These are phyloP conservation scores for Caprella mutica DNA, from an alignment of 2,888 invertebrate species.

Conservation along the genomic window DNA sequence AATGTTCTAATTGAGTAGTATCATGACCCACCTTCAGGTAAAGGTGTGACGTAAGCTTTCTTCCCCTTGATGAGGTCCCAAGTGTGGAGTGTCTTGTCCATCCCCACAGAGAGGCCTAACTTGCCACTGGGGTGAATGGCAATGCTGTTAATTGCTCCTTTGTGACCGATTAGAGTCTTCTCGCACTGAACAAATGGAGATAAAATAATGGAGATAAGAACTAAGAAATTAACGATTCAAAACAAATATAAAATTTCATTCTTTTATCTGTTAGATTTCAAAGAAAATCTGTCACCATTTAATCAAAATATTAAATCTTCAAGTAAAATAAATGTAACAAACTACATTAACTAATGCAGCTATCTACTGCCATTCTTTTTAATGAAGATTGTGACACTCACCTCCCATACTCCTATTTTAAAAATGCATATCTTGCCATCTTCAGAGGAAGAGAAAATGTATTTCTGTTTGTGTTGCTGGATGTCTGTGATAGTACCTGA, in stretches of 20 bases:
- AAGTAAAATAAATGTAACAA: background rate
- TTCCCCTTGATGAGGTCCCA: conserved; percentile 92
- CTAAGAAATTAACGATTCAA: background rate
- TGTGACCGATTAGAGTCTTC: conserved; percentile 62
- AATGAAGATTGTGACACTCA: conserved; percentile 3
- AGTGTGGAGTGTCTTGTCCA: conserved; percentile 69
- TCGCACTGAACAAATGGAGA: conserved; percentile 50
- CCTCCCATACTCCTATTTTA: conserved; percentile 64
- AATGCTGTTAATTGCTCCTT: conserved; percentile 55
- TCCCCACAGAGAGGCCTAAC: conserved; percentile 71
- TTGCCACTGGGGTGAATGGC: conserved; percentile 82
- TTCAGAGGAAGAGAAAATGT: conserved; percentile 68
- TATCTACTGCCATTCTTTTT: background rate
- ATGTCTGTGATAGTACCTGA: conserved; percentile 62
- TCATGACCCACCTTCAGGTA: conserved; percentile 59
- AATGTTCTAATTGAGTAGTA: no score
- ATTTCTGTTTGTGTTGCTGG: conserved; percentile 58
- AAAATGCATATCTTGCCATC: conserved; percentile 75
- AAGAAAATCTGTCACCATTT: background rate
- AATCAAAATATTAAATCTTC: background rate
- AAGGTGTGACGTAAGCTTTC: conserved; percentile 76
- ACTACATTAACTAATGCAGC: background rate
- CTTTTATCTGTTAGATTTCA: background rate
- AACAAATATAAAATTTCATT: background rate
- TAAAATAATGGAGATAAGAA: background rate